A percentile compares a stretch with the other conserved stretches of the same genome.
Evolutionary conservation across 2,113 vertebrate genomes (phyloP).

Genomic region (Zapus hudsonius): DNA sequence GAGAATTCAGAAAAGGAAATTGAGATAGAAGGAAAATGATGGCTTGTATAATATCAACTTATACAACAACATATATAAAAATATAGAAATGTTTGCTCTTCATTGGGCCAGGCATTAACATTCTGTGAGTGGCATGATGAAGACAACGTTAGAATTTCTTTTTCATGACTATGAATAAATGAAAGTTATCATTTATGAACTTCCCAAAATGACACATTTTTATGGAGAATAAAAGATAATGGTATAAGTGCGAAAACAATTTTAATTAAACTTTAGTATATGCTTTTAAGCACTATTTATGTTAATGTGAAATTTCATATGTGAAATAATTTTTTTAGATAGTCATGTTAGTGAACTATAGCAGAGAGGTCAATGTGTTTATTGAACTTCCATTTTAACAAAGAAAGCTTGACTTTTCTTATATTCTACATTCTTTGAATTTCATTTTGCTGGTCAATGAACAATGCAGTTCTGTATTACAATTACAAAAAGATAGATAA

Average conservation of each 20-base stretch:
- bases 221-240: constrained; percentile 40
- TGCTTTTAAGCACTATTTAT: constrained; percentile 52
- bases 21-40: constrained; percentile 1
- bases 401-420: constrained; percentile 14
- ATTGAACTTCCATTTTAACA: constrained; percentile 46
- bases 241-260: background rate
- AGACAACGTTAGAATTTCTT: constrained; percentile 22
- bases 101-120: background rate
- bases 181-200: constrained; percentile 61
- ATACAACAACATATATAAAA: constrained; percentile 75
- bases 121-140: background rate
- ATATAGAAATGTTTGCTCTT: constrained; percentile 39
- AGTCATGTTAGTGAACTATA: constrained; percentile 28
- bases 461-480: background rate
- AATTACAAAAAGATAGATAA: constrained; percentile 19
- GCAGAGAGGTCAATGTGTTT: background rate
- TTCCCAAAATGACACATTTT: constrained; percentile 55
- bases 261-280: constrained; percentile 69
- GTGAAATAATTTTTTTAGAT: constrained; percentile 8
- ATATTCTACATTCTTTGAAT: background rate
- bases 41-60: background rate
- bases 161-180: constrained; percentile 13
- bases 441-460: constrained; percentile 54
- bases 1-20: constrained; percentile 33
- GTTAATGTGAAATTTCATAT: constrained; percentile 17